These are phyloP conservation scores for Drosophila antonietae DNA, from an alignment of 2,888 invertebrate species.

Conservation along the genomic window DNA sequence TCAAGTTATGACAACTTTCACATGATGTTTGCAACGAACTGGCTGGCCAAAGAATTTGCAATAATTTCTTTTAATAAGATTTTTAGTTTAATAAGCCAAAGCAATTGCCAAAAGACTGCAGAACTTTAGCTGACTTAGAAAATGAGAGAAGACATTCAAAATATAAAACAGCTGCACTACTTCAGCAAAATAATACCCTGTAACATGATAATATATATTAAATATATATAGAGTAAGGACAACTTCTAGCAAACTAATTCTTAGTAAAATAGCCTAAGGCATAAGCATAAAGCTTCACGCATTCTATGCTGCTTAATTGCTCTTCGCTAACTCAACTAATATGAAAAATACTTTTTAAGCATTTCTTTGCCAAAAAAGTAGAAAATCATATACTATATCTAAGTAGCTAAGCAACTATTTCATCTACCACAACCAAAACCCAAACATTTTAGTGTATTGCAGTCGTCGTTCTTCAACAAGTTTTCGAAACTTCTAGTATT, in stretches of 20 bases:
- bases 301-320: too few species aligned
- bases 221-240: too few species aligned
- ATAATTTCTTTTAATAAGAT: neutral
- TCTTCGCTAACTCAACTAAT: too few species aligned
- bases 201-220: too few species aligned
- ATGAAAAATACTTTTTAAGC: too few species aligned
- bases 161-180: too few species aligned
- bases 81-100: neutral
- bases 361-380: too few species aligned
- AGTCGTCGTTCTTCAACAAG: neutral
- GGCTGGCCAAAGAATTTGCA: neutral
- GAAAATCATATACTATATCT: neutral
- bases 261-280: too few species aligned
- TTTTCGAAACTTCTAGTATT: slow-evolving; percentile 3
- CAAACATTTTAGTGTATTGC: slow-evolving; percentile 18
- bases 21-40: slow-evolving; percentile 26
- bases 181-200: neutral
- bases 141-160: neutral
- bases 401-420: neutral
- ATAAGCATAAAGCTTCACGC: too few species aligned
- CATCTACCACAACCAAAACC: neutral
- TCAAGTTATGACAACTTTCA: slow-evolving; percentile 43
- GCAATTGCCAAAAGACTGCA: neutral
- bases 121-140: neutral
- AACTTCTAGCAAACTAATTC: neutral